Percentiles rank a stretch among this genome's conserved stretches.
phyloP scores from a whole-genome alignment of 2,888 invertebrate species.

The Epistrophe grossulariae region DNA sequence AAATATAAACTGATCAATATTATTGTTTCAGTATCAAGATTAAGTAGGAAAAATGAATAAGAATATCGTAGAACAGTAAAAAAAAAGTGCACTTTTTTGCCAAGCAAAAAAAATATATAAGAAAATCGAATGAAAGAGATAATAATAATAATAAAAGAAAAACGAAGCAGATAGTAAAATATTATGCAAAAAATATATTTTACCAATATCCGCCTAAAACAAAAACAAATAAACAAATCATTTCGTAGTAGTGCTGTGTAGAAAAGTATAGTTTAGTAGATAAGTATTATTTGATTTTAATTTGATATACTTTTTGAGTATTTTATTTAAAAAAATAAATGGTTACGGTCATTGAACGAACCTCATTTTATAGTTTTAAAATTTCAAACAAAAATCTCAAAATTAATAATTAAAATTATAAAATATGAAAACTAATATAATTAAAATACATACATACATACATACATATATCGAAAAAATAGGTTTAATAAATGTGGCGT shows the following conservation, averaged over 20 bases:
- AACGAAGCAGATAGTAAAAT: neutral
- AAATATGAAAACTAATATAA: neutral
- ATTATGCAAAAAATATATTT: too few relatives aligned
- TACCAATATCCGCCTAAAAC: neutral
- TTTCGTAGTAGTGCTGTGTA: constrained; percentile 42
- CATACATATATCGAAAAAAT: neutral
- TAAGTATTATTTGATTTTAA: constrained; percentile 19
- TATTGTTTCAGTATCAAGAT: constrained; percentile 12
- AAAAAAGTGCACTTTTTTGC: constrained; percentile 72
- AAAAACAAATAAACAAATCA: constrained; percentile 41
- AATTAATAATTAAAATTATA: neutral
- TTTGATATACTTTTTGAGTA: neutral
- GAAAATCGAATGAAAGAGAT: constrained; percentile 43
- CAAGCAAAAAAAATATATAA: constrained; percentile 23
- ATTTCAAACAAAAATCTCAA: constrained; percentile 10
- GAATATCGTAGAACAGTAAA: constrained; percentile 54
- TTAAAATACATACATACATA: neutral
- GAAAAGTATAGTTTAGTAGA: constrained; percentile 6
- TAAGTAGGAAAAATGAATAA: constrained; percentile 39
- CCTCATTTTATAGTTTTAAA: constrained; percentile 14
- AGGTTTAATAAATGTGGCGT: constrained; percentile 25
- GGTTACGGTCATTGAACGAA: neutral
- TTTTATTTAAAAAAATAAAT: constrained; percentile 7
- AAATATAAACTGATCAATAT: too few relatives aligned
- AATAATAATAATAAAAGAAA: constrained; percentile 15